Base-by-base conservation (phyloP, 2,797 vertebrate species). In the Alectoris magna region DNA sequence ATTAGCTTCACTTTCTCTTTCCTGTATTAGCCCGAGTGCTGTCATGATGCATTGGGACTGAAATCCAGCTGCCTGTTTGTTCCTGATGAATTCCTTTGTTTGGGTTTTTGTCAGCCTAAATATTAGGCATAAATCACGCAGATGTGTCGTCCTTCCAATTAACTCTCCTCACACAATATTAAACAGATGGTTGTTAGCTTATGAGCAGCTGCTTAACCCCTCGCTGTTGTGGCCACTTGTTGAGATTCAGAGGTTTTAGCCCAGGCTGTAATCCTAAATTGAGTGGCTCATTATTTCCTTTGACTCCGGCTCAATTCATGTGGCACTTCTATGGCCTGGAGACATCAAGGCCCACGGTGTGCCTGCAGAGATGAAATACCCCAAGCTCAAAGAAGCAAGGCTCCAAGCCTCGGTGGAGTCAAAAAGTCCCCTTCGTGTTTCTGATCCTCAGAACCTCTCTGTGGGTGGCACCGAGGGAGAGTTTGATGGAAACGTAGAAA, bases 251-350 rank as follows among this genome's bases (percentile, higher is more conserved):
- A 68, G 19, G 9, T n/a, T 88, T 66, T 24, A 93, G 14, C 14
- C 44, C 38, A 22, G 70, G 38, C 26, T 94, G 13, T 79, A 63
- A 88, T 90, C 31, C n/a, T 56, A 22, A 70, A 29, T 8, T 9
- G 55, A 84, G 74, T 17, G 38, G 68, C 70, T 84, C 22, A 0
- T 72, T 69, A 53, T 49, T 88, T 78, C 60, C 27, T 76, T 66
- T 63, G 63, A 4, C 14, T 88, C 34, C 0, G 0, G 2, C 34
- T 88, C 8, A 2, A 2, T 82, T 62, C 0, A 0, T 27, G 15
- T 59, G n/a, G 38, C 41, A 14, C 18, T 67, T 49, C 23, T 39
- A 51, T 49, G 16, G 36, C 34, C 43, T 51, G 46, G 27, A 51
- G 59, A 49, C 43, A 39, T 38, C 44, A 49, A 62, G 44, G 44